Evolutionary conservation across 2,113 vertebrate species (phyloP).

Genomic region (Pholis gunnellus): DNA sequence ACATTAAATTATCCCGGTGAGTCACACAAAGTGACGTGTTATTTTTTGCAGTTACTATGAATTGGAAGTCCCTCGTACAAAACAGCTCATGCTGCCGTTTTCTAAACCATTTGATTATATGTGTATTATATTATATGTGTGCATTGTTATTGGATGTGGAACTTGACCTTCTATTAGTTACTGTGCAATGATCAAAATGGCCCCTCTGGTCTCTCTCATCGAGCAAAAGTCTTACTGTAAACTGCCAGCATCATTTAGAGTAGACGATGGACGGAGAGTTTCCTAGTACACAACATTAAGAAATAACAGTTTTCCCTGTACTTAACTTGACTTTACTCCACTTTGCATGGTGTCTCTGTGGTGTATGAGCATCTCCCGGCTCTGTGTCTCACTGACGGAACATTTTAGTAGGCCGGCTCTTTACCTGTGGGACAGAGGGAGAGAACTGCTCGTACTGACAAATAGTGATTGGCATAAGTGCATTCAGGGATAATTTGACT

Average conservation of each 20-base stretch:
- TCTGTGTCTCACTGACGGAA: background rate
- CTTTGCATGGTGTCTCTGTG: too few relatives aligned
- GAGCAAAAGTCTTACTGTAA: background rate
- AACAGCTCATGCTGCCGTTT: background rate
- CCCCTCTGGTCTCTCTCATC: background rate
- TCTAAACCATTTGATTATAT: background rate
- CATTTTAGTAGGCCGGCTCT: background rate
- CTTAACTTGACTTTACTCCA: background rate
- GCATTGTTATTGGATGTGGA: slow-evolving; percentile 1
- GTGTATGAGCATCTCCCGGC: slow-evolving; percentile 3
- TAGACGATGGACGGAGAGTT: background rate
- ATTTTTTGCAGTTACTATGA: too few relatives aligned
- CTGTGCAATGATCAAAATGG: background rate
- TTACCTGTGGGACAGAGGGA: background rate
- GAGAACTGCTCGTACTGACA: slow-evolving; percentile 38
- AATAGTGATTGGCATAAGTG: slow-evolving; percentile 45
- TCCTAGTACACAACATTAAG: background rate
- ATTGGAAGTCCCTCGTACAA: background rate
- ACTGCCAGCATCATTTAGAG: background rate
- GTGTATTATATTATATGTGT: too few relatives aligned
- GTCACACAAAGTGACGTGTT: background rate
- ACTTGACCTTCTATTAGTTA: background rate
- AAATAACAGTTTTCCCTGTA: background rate
- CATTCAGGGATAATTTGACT: slow-evolving; percentile 52
- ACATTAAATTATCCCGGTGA: background rate